Conservation (phyloP, 1,140 invertebrate species). For the Euglossa dilemma region DNA sequence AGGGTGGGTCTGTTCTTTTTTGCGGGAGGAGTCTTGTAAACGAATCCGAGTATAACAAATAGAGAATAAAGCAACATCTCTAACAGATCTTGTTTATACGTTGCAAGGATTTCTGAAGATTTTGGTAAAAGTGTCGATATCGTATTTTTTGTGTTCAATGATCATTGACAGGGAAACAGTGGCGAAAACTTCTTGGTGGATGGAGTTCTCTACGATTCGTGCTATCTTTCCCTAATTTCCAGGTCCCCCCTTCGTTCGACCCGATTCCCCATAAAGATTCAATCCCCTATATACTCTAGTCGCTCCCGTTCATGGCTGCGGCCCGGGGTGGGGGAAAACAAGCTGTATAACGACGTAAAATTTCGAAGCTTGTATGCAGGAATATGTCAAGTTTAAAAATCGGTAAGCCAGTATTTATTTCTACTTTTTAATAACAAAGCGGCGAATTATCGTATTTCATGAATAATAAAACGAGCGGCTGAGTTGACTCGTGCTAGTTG, state of each 20-base stretch:
- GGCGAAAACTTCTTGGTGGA: conserved; percentile 49
- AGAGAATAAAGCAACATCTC: conserved; percentile 20
- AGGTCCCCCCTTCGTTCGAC: conserved; percentile 41
- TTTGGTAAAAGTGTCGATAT: conserved; percentile 10
- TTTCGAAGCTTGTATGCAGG: conserved; percentile 78
- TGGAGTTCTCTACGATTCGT: conserved; percentile 55
- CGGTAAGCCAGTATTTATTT: conserved; percentile 80
- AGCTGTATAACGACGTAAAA: conserved; percentile 73
- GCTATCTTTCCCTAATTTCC: conserved; percentile 64
- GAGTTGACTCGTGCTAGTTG: conserved; percentile 33
- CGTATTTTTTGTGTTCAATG: not conserved
- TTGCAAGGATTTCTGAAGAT: not conserved
- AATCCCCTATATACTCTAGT: conserved; percentile 63
- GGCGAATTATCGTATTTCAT: not conserved
- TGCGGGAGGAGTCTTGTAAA: conserved; percentile 65
- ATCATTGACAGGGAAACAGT: conserved; percentile 7
- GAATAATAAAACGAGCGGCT: conserved; percentile 25
- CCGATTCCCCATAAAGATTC: conserved; percentile 58
- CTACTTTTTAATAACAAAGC: not conserved
- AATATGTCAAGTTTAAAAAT: conserved; percentile 87
- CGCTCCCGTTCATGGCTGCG: conserved; percentile 79
- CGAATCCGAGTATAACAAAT: conserved; percentile 43
- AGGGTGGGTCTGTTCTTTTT: conserved; percentile 72
- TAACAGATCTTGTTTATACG: not conserved
- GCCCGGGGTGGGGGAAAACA: conserved; percentile 77